Base-by-base conservation (phyloP, 92 coral and sea anemone species). In the Palythoa grandis region DNA sequence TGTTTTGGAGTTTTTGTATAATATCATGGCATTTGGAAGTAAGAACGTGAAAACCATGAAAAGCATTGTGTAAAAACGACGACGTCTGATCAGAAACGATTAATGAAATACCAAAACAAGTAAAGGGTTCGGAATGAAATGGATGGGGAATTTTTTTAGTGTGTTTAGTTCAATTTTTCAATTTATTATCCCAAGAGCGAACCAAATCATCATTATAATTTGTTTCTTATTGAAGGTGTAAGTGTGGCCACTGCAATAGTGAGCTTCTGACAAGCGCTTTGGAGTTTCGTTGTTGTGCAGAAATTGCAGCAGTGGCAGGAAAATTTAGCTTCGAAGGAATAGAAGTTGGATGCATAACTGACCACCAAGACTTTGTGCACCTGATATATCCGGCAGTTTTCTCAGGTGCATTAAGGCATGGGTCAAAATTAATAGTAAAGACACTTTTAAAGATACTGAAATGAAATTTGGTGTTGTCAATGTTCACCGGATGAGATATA, bases 261-360 rank as follows among this genome's bases (percentile, higher is more conserved):
- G 76, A 71, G 52, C 52, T 71, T 35, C 76, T 71, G 76, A 35
- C 50, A 9, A 71, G 35, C 52, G 37, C 76, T 35, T 71, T 71
- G 35, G 76, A 71, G 76, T 71, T 71, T 71, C 76, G 76, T 5
- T 71, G 52, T 71, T 71, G 76, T 20, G 35, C 50, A 20, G 76
- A 71, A 70, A 29, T 70, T 70, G 74, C 2, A 13, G 39, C 39
- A 5, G 47, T 70, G 39, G 74, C 3, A 12, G 74, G 23, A 12
- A 70, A 70, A 70, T 70, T 70, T 23, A 70, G 15, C 16, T 70
- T 70, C 23, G 74, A 70, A 20, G 74, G 74, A 23, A 4, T 29
- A 24, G 74, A 70, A 24, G 74, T 35, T 35, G 74, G 24, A 4
- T 70, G 74, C 24, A 29, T 70, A 10, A 24, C 47, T 24, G 4